Evolutionary conservation across 2,113 vertebrate genomes (phyloP).

Genomic region (Pimephales promelas): DNA sequence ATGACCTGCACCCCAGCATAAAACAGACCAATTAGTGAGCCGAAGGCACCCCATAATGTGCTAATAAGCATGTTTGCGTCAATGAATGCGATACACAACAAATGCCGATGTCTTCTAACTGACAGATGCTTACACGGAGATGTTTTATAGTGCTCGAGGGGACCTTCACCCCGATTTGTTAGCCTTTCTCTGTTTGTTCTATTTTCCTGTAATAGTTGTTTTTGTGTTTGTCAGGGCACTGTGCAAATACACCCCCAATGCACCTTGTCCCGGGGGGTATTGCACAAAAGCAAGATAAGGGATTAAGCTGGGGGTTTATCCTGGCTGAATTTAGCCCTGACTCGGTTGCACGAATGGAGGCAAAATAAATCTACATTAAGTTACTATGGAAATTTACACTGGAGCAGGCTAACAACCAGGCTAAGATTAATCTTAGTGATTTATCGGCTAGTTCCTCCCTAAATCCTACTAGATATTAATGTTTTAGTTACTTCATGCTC

Average conservation of each 20-base stretch:
- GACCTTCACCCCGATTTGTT: conserved; percentile 35
- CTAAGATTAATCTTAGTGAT: too few species aligned
- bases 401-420: too few species aligned
- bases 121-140: not conserved
- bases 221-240: not conserved
- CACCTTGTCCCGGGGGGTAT: not conserved
- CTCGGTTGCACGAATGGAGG: too few species aligned
- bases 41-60: not conserved
- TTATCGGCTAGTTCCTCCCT: too few species aligned
- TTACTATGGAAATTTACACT: too few species aligned
- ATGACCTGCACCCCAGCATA: conserved; percentile 34
- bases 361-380: too few species aligned
- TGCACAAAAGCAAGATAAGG: too few species aligned
- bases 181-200: not conserved
- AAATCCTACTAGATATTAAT: too few species aligned
- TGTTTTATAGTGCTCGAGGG: conserved; percentile 20
- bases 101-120: not conserved
- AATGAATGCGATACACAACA: not conserved
- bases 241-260: not conserved
- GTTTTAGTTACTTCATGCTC: too few species aligned
- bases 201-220: not conserved
- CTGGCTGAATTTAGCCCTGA: too few species aligned
- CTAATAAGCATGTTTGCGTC: conserved; percentile 1
- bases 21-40: not conserved
- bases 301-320: too few species aligned